Evolutionary conservation across 2,888 invertebrate genomes (phyloP).

Genomic region (Napeogenes inachia): DNA sequence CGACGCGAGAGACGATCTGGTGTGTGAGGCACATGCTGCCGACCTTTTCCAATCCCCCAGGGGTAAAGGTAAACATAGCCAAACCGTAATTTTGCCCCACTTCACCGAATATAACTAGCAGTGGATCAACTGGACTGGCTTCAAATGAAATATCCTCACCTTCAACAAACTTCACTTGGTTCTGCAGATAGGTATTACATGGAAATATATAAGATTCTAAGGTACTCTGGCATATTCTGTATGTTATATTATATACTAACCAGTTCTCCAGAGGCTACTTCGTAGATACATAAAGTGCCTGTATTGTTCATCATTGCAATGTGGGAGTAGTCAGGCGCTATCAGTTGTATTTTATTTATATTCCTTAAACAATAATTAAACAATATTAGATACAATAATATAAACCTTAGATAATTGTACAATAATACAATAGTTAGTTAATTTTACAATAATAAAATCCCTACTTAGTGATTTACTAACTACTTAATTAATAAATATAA

Average conservation of each 20-base stretch:
- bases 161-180: constrained; percentile 42
- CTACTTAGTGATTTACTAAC: too few species aligned
- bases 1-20: constrained; percentile 59
- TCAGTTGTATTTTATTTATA: constrained; percentile 54
- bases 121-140: constrained; percentile 58
- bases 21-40: constrained; percentile 56
- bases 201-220: constrained; percentile 3
- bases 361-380: constrained; percentile 41
- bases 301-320: constrained; percentile 50
- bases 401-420: not conserved
- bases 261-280: constrained; percentile 44
- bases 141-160: constrained; percentile 53
- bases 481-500: not conserved
- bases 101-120: constrained; percentile 54
- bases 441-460: too few species aligned
- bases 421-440: too few species aligned
- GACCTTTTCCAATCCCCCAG: constrained; percentile 32
- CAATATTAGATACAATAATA: not conserved
- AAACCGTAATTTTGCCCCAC: constrained; percentile 55
- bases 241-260: constrained; percentile 40
- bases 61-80: constrained; percentile 38
- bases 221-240: too few species aligned
- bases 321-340: constrained; percentile 55
- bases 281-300: constrained; percentile 55
- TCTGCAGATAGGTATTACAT: not conserved